Evolutionary conservation across 2,797 vertebrate genomes (phyloP).

Genomic region (Galagoides demidoff): DNA sequence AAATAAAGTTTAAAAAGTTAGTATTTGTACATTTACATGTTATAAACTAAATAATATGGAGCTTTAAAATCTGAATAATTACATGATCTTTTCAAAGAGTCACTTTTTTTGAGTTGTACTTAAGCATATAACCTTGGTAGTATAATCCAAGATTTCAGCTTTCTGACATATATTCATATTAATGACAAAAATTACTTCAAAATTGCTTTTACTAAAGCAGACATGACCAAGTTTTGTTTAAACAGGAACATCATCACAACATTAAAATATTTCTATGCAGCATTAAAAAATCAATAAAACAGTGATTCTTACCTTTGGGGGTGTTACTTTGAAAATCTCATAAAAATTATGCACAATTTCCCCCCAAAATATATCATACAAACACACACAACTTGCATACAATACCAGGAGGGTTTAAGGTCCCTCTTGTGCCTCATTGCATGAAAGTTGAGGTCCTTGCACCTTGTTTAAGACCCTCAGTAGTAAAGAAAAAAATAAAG

Average conservation of each 20-base stretch:
- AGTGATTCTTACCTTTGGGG: neutral
- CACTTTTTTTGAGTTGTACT: neutral
- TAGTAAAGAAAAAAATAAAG: conserved; percentile 2
- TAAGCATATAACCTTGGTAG: neutral
- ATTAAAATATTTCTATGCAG: neutral
- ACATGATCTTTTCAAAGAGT: neutral
- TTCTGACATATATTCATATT: neutral
- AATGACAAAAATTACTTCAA: neutral
- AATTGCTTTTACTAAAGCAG: neutral
- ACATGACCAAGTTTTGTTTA: neutral
- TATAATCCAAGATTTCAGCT: neutral
- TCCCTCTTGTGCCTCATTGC: neutral
- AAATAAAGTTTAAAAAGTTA: conserved; percentile 12
- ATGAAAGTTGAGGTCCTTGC: neutral
- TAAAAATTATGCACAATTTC: neutral
- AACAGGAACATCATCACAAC: conserved; percentile 6
- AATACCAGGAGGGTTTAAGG: neutral
- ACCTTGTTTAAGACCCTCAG: conserved; percentile 11
- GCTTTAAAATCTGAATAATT: neutral
- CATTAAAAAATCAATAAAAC: neutral
- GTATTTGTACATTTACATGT: neutral
- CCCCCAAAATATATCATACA: neutral
- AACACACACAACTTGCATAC: neutral
- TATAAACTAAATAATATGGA: conserved; percentile 9
- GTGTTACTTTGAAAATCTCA: conserved; percentile 7